These are phyloP conservation scores for Propithecus deckenii DNA, from an alignment of 2,797 vertebrate genomes.

Conservation along the genomic window DNA sequence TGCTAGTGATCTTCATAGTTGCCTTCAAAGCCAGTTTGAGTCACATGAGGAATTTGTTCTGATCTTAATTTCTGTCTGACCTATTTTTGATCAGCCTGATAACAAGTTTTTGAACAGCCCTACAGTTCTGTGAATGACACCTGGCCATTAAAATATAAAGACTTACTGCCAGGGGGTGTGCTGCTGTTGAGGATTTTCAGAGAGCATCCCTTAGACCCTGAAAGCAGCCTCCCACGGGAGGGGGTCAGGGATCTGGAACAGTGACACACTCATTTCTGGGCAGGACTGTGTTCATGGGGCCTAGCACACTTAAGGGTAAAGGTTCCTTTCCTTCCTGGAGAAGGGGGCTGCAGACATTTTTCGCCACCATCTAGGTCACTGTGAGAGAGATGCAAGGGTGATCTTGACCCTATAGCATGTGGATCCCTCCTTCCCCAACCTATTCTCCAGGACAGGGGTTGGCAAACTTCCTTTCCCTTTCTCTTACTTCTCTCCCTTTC, in stretches of 20 bases:
- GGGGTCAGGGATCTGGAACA: neutral
- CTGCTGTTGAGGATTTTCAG: neutral
- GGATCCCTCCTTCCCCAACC: neutral
- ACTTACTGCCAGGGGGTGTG: neutral
- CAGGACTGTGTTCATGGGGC: neutral
- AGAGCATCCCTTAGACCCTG: neutral
- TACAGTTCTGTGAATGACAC: neutral
- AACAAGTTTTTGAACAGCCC: neutral
- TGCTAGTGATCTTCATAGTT: neutral
- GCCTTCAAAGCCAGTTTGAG: slow-evolving; percentile 1
- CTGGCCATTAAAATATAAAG: neutral
- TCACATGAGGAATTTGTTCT: neutral
- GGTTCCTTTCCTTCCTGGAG: neutral
- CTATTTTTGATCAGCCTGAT: neutral
- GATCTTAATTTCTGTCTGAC: neutral
- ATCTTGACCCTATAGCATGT: neutral
- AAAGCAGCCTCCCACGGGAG: neutral
- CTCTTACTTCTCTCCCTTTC: neutral
- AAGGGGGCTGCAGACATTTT: neutral
- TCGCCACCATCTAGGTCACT: neutral
- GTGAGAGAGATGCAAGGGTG: neutral
- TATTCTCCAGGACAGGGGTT: neutral
- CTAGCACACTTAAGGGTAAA: neutral
- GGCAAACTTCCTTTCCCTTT: neutral
- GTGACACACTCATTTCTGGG: neutral